These are phyloP conservation scores for Antennarius striatus DNA, from an alignment of 2,113 vertebrate species.

Conservation along the genomic window DNA sequence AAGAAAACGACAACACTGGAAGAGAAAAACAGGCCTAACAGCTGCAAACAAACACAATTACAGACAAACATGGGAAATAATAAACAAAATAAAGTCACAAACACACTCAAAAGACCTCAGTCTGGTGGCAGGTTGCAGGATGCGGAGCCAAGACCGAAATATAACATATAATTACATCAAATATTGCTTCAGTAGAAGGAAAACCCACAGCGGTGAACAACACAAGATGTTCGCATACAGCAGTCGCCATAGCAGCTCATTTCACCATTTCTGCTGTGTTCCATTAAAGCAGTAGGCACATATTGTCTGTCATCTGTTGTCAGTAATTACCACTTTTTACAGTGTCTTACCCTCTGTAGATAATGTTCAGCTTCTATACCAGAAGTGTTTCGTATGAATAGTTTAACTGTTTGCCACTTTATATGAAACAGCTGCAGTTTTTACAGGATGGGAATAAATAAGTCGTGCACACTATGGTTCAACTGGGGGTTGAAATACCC, in stretches of 20 bases:
- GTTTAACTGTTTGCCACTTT: constrained; percentile 69
- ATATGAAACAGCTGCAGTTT: constrained; percentile 72
- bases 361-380: constrained; percentile 55
- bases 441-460: constrained; percentile 60
- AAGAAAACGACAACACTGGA: neutral
- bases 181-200: constrained; percentile 33
- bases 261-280: constrained; percentile 48
- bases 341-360: constrained; percentile 58
- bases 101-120: constrained; percentile 13
- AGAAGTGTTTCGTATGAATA: constrained; percentile 64
- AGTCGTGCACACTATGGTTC: constrained; percentile 57
- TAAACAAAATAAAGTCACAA: constrained; percentile 1
- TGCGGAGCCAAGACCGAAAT: constrained; percentile 24
- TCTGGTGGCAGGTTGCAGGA: constrained; percentile 26
- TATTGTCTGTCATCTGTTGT: constrained; percentile 75
- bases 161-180: constrained; percentile 54
- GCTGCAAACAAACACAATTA: constrained; percentile 1
- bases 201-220: constrained; percentile 48
- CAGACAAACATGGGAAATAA: constrained; percentile 5
- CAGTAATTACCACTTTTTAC: constrained; percentile 76
- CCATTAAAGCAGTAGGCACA: constrained; percentile 66
- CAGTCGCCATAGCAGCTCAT: constrained; percentile 50
- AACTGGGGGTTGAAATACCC: constrained; percentile 53
- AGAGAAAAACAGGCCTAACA: neutral
- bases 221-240: constrained; percentile 62